phyloP scores from a whole-genome alignment of 1,140 invertebrate species.

The Onthophagus taurus region DNA sequence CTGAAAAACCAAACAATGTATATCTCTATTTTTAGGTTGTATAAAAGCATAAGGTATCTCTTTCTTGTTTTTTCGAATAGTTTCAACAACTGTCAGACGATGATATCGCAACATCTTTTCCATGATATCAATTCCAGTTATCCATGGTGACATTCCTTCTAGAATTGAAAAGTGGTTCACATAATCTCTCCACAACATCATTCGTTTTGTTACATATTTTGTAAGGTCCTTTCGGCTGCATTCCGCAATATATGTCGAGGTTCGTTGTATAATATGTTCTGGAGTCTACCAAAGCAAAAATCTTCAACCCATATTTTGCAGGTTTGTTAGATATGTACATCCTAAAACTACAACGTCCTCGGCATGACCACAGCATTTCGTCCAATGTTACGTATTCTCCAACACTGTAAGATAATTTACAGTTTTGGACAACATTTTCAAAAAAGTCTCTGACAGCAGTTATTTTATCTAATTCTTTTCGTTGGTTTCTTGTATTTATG shows the following conservation, averaged over 20 bases:
- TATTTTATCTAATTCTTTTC: conserved; percentile 28
- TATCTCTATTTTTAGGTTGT: too few species aligned
- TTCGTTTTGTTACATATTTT: neutral
- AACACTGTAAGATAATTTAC: conserved; percentile 24
- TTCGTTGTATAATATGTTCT: neutral
- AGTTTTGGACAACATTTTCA: conserved; percentile 27
- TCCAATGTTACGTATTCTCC: neutral
- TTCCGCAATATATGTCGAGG: neutral
- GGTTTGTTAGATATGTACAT: neutral
- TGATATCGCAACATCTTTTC: too few species aligned
- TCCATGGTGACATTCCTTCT: neutral
- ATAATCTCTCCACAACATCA: neutral
- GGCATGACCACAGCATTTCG: conserved; percentile 20
- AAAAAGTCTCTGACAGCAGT: conserved; percentile 30
- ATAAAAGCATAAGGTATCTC: too few species aligned
- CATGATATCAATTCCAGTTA: too few species aligned
- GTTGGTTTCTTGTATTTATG: conserved; percentile 13
- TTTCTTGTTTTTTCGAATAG: too few species aligned
- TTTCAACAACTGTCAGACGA: too few species aligned
- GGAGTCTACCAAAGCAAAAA: neutral
- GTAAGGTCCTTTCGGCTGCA: neutral
- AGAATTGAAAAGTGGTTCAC: neutral
- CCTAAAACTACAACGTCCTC: conserved; percentile 20
- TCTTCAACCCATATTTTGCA: neutral
- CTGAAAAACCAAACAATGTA: too few species aligned